A percentile compares a stretch with the other conserved stretches of the same genome.
Evolutionary conservation across 1,140 invertebrate species (phyloP).

Genomic region (Capitella teleta): DNA sequence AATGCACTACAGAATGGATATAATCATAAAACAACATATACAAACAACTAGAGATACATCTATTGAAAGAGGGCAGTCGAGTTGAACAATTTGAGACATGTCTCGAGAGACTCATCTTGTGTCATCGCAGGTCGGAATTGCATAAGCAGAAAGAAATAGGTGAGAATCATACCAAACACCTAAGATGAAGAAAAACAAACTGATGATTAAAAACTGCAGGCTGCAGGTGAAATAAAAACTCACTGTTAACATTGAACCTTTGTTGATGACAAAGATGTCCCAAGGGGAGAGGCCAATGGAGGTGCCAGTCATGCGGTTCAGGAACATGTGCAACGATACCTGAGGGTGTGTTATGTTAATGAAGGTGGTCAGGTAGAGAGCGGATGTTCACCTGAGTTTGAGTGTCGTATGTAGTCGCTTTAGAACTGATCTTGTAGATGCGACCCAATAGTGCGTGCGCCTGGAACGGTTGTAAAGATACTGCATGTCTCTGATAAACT

Average conservation of each 20-base stretch:
- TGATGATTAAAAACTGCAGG: no score
- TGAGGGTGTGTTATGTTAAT: no score
- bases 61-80: no score
- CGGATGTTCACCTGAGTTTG: no score
- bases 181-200: background rate
- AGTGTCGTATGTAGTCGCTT: background rate
- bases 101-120: no score
- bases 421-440: constrained; percentile 2
- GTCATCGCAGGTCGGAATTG: no score
- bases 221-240: constrained; percentile 15
- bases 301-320: constrained; percentile 20
- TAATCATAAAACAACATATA: no score
- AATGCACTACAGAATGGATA: no score
- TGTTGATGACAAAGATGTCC: constrained; percentile 24
- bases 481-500: background rate
- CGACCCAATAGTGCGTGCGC: constrained; percentile 2
- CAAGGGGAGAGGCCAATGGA: constrained; percentile 21
- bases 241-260: constrained; percentile 24
- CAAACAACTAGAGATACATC: no score
- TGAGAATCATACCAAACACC: constrained; percentile 6
- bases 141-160: constrained; percentile 9
- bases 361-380: no score
- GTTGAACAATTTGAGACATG: no score
- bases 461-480: background rate
- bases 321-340: constrained; percentile 19